A percentile compares a stretch with the other conserved stretches of the same genome.
These are phyloP conservation scores for Corythoichthys intestinalis DNA, from an alignment of 2,113 vertebrate species.

Conservation along the genomic window DNA sequence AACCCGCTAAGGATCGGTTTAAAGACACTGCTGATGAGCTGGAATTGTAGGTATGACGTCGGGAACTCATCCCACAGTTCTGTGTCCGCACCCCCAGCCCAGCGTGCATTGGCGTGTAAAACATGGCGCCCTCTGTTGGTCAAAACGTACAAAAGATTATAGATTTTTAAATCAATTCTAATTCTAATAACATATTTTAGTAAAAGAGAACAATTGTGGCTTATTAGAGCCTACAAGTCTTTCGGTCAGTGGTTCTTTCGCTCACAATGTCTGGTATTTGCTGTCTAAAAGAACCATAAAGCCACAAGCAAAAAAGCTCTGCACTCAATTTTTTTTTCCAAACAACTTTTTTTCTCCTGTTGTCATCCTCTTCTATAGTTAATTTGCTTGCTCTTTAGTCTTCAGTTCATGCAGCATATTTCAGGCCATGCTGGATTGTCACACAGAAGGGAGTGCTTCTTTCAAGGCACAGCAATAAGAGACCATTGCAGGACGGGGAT, in stretches of 20 bases:
- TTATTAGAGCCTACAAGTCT: too few relatives aligned
- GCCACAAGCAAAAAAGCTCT: background rate
- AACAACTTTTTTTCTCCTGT: background rate
- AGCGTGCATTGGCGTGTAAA: too few relatives aligned
- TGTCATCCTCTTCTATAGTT: background rate
- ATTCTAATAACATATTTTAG: too few relatives aligned
- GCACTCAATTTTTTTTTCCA: background rate
- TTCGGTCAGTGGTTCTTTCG: background rate
- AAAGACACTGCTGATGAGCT: too few relatives aligned
- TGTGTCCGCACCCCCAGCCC: too few relatives aligned
- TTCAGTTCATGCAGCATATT: slow-evolving; percentile 73
- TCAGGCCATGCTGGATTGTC: slow-evolving; percentile 78
- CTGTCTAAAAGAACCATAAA: slow-evolving; percentile 3
- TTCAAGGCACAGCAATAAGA: slow-evolving; percentile 73
- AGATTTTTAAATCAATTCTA: too few relatives aligned
- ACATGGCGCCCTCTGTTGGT: too few relatives aligned
- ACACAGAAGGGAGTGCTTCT: slow-evolving; percentile 52
- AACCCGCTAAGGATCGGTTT: too few relatives aligned
- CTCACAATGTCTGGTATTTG: slow-evolving; percentile 1
- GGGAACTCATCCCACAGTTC: too few relatives aligned
- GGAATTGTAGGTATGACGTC: too few relatives aligned
- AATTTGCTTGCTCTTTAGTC: slow-evolving; percentile 19
- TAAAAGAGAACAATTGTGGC: too few relatives aligned
- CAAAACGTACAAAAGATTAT: too few relatives aligned
- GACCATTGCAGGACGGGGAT: slow-evolving; percentile 23